phyloP scores from a whole-genome alignment of 2,888 invertebrate genomes.

The Hecatera dysodea region DNA sequence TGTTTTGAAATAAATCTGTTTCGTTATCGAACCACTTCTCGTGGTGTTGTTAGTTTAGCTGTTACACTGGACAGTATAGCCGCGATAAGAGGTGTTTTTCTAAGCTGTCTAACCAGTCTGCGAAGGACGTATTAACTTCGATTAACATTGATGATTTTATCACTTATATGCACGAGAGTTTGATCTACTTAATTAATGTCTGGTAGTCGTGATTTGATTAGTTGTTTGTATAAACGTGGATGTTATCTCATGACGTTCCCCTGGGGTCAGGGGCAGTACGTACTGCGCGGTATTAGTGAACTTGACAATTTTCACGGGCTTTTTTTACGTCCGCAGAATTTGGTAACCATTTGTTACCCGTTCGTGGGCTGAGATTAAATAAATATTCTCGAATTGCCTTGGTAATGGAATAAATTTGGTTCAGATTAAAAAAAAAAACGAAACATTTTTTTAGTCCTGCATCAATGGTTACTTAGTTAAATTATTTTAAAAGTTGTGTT shows the following conservation, averaged over 20 bases:
- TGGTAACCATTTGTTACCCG: neutral
- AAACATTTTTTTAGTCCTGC: neutral
- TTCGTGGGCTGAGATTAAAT: neutral
- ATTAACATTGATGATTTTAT: conserved; percentile 14
- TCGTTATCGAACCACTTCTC: neutral
- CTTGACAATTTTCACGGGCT: conserved; percentile 5
- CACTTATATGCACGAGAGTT: conserved; percentile 1
- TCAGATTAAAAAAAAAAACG: no score
- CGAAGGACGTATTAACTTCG: neutral
- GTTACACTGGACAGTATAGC: neutral
- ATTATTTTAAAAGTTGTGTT: conserved; percentile 76
- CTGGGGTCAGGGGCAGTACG: conserved; percentile 40
- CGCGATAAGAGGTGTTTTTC: conserved; percentile 15
- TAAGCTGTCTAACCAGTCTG: conserved; percentile 16
- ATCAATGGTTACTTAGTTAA: conserved; percentile 47
- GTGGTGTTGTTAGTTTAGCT: neutral
- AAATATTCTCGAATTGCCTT: no score
- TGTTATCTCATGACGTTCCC: conserved; percentile 31
- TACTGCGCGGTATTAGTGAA: conserved; percentile 10
- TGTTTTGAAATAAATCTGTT: conserved; percentile 2
- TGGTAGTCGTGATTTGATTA: conserved; percentile 39
- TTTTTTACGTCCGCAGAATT: neutral
- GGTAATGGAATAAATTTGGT: no score
- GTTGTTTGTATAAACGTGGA: conserved; percentile 58
- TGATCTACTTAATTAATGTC: conserved; percentile 44